A percentile compares a stretch with the other conserved stretches of the same genome.
Conservation (phyloP, 2,113 vertebrate species). For the Pica pica region DNA sequence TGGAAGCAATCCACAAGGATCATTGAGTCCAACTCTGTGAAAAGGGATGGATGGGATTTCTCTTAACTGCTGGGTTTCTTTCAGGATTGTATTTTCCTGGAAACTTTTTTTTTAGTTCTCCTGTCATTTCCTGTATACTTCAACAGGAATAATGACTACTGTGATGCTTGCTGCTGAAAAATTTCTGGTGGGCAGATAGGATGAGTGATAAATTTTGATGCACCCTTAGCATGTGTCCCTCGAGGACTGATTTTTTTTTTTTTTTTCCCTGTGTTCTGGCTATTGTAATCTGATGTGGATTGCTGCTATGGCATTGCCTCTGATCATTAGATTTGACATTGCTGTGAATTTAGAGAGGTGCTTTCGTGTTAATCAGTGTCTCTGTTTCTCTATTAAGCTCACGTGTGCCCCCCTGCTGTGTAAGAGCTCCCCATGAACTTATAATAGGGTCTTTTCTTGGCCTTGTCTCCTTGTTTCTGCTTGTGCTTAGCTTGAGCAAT, state of each 20-base stretch:
- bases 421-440: neutral
- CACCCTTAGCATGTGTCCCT: neutral
- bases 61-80: neutral
- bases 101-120: neutral
- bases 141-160: neutral
- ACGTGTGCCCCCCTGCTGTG: rapidly evolving
- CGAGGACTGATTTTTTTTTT: neutral
- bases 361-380: neutral
- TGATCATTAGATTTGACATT: neutral
- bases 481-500: neutral
- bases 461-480: neutral
- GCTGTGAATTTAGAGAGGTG: neutral
- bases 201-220: neutral
- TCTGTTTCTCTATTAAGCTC: neutral
- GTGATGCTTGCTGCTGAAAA: neutral
- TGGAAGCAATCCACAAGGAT: neutral
- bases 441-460: neutral
- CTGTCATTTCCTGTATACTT: neutral
- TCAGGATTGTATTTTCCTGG: neutral
- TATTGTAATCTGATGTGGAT: neutral
- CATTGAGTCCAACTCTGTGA: neutral
- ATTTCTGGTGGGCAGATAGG: neutral
- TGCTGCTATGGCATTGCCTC: neutral
- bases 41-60: neutral
- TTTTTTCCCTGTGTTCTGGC: neutral